These are phyloP conservation scores for Artibeus jamaicensis DNA, from an alignment of 2,797 vertebrate genomes.

Conservation along the genomic window DNA sequence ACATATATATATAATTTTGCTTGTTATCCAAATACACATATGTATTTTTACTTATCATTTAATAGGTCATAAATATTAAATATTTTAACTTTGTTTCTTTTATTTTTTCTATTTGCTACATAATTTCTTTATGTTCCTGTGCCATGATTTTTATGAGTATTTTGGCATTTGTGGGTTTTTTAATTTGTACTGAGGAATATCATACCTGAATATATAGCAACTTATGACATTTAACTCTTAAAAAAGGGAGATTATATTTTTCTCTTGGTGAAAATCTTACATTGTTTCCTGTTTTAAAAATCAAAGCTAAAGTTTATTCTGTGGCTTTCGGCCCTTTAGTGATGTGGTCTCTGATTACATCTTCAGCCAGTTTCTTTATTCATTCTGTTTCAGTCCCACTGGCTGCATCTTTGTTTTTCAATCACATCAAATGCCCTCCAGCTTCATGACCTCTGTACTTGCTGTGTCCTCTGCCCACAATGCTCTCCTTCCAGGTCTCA, in stretches of 20 bases:
- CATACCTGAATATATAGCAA: neutral
- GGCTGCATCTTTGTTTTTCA: neutral
- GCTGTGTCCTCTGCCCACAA: neutral
- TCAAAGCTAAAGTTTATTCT: neutral
- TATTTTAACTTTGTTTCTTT: neutral
- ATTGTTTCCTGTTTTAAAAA: neutral
- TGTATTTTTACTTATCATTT: neutral
- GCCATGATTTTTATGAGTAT: neutral
- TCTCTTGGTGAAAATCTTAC: neutral
- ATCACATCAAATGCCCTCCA: neutral
- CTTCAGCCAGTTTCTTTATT: neutral
- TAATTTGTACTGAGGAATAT: neutral
- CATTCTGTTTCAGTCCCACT: no score
- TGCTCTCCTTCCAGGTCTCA: neutral
- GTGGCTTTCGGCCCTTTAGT: neutral
- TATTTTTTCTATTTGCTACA: neutral
- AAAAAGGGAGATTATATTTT: neutral
- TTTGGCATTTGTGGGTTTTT: neutral
- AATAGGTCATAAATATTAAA: neutral
- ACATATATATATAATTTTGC: neutral
- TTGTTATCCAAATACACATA: neutral
- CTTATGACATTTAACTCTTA: neutral
- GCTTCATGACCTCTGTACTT: no score
- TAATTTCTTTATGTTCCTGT: neutral
- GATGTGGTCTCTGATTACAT: no score